Evolutionary conservation across 2,113 vertebrate genomes (phyloP).

Genomic region (Amphiprion ocellaris): DNA sequence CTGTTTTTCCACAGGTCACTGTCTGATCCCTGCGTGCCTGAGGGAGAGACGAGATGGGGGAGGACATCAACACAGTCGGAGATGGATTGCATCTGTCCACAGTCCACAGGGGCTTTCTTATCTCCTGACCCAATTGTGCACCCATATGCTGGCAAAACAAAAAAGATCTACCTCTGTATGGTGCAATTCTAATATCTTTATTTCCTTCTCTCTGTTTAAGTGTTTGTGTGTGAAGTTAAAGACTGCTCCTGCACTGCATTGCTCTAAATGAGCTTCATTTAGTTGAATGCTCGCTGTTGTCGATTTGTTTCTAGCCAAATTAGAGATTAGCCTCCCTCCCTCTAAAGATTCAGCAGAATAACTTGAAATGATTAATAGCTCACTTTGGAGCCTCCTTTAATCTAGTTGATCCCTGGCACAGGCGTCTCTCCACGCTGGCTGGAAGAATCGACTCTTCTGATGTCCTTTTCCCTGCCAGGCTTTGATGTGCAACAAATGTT

Average conservation of each 20-base stretch:
- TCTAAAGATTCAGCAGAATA: constrained; percentile 22
- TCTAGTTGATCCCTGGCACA: constrained; percentile 58
- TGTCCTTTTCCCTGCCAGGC: constrained; percentile 32
- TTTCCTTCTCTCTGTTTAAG: neutral
- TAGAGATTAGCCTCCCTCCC: constrained; percentile 12
- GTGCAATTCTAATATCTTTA: constrained; percentile 21
- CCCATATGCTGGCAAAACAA: constrained; percentile 56
- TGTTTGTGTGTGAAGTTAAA: neutral
- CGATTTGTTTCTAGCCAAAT: constrained; percentile 31
- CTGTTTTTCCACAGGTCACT: constrained; percentile 55
- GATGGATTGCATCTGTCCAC: constrained; percentile 74
- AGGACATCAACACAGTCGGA: constrained; percentile 56
- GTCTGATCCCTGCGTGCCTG: constrained; percentile 48
- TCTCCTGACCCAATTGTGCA: constrained; percentile 77
- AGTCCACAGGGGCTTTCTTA: constrained; percentile 69
- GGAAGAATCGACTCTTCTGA: constrained; percentile 47
- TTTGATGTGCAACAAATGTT: constrained; percentile 64
- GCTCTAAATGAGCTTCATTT: neutral
- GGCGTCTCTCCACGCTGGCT: constrained; percentile 31
- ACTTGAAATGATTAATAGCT: constrained; percentile 43
- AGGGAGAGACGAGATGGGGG: constrained; percentile 55
- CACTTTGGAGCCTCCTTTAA: constrained; percentile 63
- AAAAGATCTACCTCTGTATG: constrained; percentile 30
- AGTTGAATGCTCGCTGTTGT: neutral
- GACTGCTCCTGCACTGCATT: neutral